Conservation (phyloP, 2,888 invertebrate genomes). For the Dermolepida albohirtum region DNA sequence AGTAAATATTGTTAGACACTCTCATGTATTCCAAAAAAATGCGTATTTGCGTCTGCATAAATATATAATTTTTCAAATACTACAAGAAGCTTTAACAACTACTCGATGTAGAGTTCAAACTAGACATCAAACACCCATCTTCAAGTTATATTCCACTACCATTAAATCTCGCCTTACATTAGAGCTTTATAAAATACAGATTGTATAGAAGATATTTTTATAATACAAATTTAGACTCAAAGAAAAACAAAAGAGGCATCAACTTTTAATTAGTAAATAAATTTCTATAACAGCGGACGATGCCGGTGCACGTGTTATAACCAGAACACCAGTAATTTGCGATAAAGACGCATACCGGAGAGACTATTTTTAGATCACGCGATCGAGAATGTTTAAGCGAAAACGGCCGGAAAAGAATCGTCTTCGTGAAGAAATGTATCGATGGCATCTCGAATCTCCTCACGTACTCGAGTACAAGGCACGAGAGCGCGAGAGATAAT, state of each 20-base stretch:
- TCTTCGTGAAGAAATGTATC: constrained; percentile 19
- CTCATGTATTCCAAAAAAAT: no score
- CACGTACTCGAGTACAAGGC: constrained; percentile 13
- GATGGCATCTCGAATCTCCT: constrained; percentile 13
- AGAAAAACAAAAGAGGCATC: no score
- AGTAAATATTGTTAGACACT: no score
- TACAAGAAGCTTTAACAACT: no score
- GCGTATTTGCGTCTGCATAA: no score
- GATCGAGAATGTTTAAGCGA: constrained; percentile 29
- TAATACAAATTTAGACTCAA: no score
- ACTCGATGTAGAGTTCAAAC: no score
- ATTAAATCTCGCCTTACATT: background rate
- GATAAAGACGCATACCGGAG: constrained; percentile 18
- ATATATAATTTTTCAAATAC: no score
- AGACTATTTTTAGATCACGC: constrained; percentile 27
- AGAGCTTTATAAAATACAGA: background rate
- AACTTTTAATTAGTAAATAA: no score
- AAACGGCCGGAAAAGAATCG: constrained; percentile 26
- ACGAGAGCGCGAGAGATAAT: background rate
- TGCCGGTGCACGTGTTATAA: constrained; percentile 13
- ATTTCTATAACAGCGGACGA: background rate
- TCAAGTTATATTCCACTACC: no score
- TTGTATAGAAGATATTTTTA: background rate
- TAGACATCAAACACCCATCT: no score
- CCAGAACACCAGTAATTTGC: constrained; percentile 30